Evolutionary conservation across 2,113 vertebrate species (phyloP), one percentile per base, ranked within the genome.

Genomic region (Callipepla squamata): DNA sequence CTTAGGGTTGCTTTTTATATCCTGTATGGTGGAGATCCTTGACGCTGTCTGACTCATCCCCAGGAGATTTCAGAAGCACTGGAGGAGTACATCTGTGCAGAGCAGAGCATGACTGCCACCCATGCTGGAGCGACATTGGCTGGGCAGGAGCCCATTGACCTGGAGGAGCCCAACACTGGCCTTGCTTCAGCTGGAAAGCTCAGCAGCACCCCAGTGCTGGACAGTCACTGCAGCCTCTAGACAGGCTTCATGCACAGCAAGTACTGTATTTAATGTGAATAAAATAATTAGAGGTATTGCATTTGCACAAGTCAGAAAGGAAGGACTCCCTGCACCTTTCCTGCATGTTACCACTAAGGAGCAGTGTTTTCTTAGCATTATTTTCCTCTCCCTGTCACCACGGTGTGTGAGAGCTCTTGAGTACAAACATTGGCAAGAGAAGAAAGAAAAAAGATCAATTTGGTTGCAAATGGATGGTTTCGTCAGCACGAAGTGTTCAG

Each of bases 1-100:
- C 45, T 81, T 72, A 45, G 58, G 72, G 36, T 51, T 93, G 83
- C 69, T 86, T 95, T 94, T 90, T 58, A 57, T 28, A 42, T 47
- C 21, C 16, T 85, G 20, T 15, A 0, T 6, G 15, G 32, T 48
- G 92, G 55, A 80, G 34, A n/a, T 88, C 51, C 44, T 47, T 50
- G 79, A 8, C 25, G 40, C 11, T 74, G 34, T 67, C 38, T n/a
- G 17, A 6, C n/a, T 84, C 34, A 25, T 48, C 58, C 69, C 42
- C 65, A 63, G 75, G 82, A 70, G 76, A 58, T 74, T 73, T 76
- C 76, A 67, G 62, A 48, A 74, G 26, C 55, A 62, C 20, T 2
- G 3, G 50, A 87, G 89, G 61, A 69, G 85, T 89, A 34, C 25
- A 62, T 69, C 85, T 58, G n/a, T 0, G 0, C 4, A 4, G 79